A percentile compares a stretch with the other conserved stretches of the same genome.
phyloP scores from a whole-genome alignment of 2,888 invertebrate genomes.

The Habroteleia sp. region DNA sequence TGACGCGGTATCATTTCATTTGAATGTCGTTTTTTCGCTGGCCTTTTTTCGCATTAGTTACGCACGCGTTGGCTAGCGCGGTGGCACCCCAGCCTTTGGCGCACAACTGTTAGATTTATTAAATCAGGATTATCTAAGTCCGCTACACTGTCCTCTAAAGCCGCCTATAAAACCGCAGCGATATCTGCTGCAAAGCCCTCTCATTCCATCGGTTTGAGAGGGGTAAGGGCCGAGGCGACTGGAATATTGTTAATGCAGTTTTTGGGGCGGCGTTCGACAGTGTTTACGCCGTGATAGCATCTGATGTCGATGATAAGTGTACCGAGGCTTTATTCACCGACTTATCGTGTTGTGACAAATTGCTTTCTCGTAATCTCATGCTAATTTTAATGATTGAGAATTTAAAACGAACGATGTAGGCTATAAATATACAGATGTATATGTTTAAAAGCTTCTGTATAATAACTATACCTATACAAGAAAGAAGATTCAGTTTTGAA shows the following conservation, averaged over 20 bases:
- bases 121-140: conserved; percentile 81
- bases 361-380: conserved; percentile 43
- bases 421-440: not conserved
- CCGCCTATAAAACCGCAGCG: conserved; percentile 78
- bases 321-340: conserved; percentile 60
- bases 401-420: conserved; percentile 21
- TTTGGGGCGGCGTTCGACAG: conserved; percentile 39
- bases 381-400: conserved; percentile 45
- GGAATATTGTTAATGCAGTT: conserved; percentile 65
- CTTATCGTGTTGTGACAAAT: conserved; percentile 61
- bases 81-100: conserved; percentile 64
- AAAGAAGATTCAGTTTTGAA: too few relatives aligned
- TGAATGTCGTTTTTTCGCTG: conserved; percentile 28
- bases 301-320: conserved; percentile 72
- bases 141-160: conserved; percentile 78
- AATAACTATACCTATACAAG: too few relatives aligned
- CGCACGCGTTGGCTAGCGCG: conserved; percentile 75
- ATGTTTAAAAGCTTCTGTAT: too few relatives aligned
- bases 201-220: conserved; percentile 31
- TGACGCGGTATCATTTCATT: conserved; percentile 51
- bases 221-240: conserved; percentile 15
- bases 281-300: conserved; percentile 67
- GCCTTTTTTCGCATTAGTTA: conserved; percentile 77
- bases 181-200: conserved; percentile 71
- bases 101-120: conserved; percentile 81